These are phyloP conservation scores for Axis porcinus DNA, from an alignment of 2,113 vertebrate species.

Conservation along the genomic window DNA sequence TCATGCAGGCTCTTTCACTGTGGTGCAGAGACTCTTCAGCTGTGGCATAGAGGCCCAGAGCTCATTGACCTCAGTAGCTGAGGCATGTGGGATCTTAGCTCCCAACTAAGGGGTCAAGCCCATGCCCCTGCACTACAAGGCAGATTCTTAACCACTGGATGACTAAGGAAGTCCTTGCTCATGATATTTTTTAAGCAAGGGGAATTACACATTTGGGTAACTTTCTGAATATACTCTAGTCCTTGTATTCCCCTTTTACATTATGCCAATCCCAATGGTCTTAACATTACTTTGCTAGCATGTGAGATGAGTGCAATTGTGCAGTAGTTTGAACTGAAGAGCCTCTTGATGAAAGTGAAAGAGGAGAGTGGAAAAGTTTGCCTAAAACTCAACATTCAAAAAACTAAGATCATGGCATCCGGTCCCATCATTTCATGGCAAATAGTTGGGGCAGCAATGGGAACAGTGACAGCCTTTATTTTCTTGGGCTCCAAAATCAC, in stretches of 20 bases:
- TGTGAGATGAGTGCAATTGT: background rate
- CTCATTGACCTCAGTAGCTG: background rate
- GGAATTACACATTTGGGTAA: background rate
- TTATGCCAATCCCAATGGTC: background rate
- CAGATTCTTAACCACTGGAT: background rate
- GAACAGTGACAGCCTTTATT: background rate
- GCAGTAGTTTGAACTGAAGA: background rate
- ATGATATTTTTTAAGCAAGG: background rate
- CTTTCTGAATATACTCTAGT: background rate
- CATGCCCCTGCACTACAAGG: background rate
- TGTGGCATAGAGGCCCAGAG: background rate
- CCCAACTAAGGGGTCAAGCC: background rate
- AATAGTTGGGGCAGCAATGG: background rate
- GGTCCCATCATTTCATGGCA: background rate
- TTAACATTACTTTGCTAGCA: background rate
- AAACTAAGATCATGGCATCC: background rate
- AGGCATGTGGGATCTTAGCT: no score
- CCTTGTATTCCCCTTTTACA: background rate
- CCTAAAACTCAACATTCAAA: background rate
- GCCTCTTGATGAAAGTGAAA: background rate
- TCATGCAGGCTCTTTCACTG: background rate
- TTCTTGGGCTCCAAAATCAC: background rate
- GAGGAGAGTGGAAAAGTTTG: background rate
- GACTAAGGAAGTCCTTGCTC: background rate
- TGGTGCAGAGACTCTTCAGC: background rate